A percentile compares a stretch with the other conserved stretches of the same genome.
Evolutionary conservation across 2,797 vertebrate genomes (phyloP).

Genomic region (Melanogrammus aeglefinus): DNA sequence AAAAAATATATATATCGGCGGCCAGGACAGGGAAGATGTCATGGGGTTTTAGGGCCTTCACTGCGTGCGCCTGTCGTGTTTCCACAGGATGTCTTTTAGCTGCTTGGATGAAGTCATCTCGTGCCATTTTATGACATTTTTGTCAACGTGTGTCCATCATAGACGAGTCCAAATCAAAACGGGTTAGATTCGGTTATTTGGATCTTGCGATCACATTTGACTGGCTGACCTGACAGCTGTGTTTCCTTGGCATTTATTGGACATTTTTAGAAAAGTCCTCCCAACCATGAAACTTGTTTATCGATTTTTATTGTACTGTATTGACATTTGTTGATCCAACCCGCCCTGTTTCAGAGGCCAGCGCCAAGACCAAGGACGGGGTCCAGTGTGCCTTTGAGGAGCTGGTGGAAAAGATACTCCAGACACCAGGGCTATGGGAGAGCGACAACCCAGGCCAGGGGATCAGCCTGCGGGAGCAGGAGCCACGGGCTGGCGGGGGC

Average conservation of each 20-base stretch:
- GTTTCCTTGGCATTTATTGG: not conserved
- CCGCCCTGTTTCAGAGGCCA: slow-evolving; percentile 81
- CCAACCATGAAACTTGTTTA: not conserved
- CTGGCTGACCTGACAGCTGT: not conserved
- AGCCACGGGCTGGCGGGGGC: slow-evolving; percentile 70
- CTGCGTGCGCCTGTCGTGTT: slow-evolving; percentile 45
- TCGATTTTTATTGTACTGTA: not conserved
- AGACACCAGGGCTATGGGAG: slow-evolving; percentile 97
- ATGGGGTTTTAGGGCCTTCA: slow-evolving; percentile 34
- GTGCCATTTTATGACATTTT: slow-evolving; percentile 36
- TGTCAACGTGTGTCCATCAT: slow-evolving; percentile 26
- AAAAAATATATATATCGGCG: slow-evolving; percentile 1
- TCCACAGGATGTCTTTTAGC: slow-evolving; percentile 28
- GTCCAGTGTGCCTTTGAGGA: slow-evolving; percentile 99
- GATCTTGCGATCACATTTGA: not conserved
- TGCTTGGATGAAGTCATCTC: slow-evolving; percentile 47
- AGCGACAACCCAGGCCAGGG: slow-evolving; percentile 87
- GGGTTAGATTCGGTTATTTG: not conserved
- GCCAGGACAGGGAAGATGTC: slow-evolving; percentile 38
- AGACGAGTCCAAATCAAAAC: not conserved
- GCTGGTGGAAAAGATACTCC: slow-evolving; percentile 98
- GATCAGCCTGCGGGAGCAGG: slow-evolving; percentile 79
- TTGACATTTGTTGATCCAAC: not conserved
- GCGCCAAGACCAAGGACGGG: slow-evolving; percentile 95
- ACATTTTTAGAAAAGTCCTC: not conserved